Evolutionary conservation across 2,797 vertebrate genomes (phyloP).

Genomic region (Florisuga fusca): DNA sequence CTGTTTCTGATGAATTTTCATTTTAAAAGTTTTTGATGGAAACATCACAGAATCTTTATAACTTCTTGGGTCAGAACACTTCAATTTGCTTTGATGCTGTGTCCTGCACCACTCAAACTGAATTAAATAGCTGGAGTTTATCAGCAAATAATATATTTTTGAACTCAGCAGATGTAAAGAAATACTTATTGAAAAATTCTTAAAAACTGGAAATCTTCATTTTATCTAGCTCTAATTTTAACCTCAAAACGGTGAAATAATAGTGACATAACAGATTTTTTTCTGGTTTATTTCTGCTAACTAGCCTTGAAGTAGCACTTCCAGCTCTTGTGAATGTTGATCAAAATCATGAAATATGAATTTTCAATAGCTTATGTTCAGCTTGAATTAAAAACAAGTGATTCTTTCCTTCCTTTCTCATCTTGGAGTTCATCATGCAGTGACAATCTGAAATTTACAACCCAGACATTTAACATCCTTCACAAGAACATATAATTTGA

Average conservation of each 20-base stretch:
- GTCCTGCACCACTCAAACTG: not conserved
- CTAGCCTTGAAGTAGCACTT: not conserved
- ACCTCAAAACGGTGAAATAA: not conserved
- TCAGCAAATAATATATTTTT: not conserved
- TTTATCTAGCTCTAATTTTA: conserved; percentile 16
- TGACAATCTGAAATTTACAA: conserved; percentile 74
- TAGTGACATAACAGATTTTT: not conserved
- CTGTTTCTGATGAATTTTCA: not conserved
- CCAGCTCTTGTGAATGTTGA: conserved; percentile 45
- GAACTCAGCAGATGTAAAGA: not conserved
- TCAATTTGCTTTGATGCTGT: not conserved
- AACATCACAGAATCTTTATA: not conserved
- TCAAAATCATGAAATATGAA: conserved; percentile 62
- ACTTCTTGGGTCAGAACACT: not conserved
- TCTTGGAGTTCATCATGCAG: conserved; percentile 69
- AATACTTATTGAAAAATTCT: not conserved
- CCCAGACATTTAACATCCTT: conserved; percentile 74
- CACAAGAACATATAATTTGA: conserved; percentile 79
- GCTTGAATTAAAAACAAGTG: conserved; percentile 63
- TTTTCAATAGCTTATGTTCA: conserved; percentile 65
- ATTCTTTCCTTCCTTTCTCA: conserved; percentile 48
- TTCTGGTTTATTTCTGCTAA: not conserved
- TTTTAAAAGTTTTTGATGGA: not conserved
- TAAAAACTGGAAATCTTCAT: not conserved
- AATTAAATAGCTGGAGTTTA: not conserved